Base-by-base conservation (phyloP, 2,113 vertebrate genomes). In the Stegastes partitus region DNA sequence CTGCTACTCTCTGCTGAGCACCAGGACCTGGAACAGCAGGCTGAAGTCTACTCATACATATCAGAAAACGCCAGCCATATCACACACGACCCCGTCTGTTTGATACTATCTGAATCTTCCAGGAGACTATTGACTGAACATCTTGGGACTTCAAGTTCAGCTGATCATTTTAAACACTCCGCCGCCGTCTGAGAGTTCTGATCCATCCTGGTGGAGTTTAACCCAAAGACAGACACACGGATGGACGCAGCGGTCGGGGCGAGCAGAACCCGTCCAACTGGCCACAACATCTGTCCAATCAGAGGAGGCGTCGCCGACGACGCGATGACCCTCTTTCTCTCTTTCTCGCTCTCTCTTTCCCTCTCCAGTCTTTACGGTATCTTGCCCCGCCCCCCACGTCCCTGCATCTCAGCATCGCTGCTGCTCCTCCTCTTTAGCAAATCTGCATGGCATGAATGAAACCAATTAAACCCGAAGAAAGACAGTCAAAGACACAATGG, bases 391-490 rank as follows among this genome's bases (percentile, higher is more conserved):
- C 25, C 31, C 16, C 25, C 31, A 16, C 15, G 44, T 74, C 66
- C 78, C 68, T 82, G 79, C 88, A 89, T 84, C 81, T 87, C 87
- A 68, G 63, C 82, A 68, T 79, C 70, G 61, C 80, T 87, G 71
- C 88, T 91, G 68, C 83, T 88, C 86, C 85, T 88, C 82, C 81
- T 87, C 82, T 85, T 88, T 81, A 89, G 80, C 79, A 81, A 88
- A 89, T 87, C 81, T 92, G 94, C 93, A 94, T 94, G 93, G 93
- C 94, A 94, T 94, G 92, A 94, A 89, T 74, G 76, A 86, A 87
- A 89, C 72, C 64, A 74, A 85, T 74, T 58, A n/a, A 86, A 76
- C 34, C 61, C 5, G 47, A 71, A 77, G 65, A 77, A 83, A 74
- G 61, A 84, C 50, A 71, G 54, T 76, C 68, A 75, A 63, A 77